Percentiles rank a stretch among this genome's conserved stretches.
These are phyloP conservation scores for Lysiphlebus fabarum DNA, from an alignment of 1,140 invertebrate species.

Conservation along the genomic window DNA sequence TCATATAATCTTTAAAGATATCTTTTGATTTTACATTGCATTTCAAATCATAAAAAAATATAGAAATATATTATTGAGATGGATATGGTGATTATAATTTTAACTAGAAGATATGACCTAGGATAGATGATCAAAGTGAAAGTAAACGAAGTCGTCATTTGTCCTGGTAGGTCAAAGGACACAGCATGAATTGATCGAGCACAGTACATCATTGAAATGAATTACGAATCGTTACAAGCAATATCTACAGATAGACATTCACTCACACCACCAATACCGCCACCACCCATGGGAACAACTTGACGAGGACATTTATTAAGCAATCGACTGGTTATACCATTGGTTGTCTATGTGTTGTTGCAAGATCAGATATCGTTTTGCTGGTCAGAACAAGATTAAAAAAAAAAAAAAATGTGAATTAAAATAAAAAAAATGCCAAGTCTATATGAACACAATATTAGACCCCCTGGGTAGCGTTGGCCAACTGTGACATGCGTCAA, in stretches of 20 bases:
- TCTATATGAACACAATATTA: constrained; percentile 13
- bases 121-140: not conserved
- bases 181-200: constrained; percentile 4
- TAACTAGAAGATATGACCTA: too few relatives aligned
- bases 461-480: constrained; percentile 33
- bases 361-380: constrained; percentile 28
- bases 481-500: constrained; percentile 22
- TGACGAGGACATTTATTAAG: constrained; percentile 11
- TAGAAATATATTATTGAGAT: too few relatives aligned
- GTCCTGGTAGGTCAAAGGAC: constrained; percentile 6
- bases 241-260: too few relatives aligned
- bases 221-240: constrained; percentile 14
- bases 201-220: not conserved
- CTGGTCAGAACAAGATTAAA: not conserved
- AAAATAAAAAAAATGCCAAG: constrained; percentile 25
- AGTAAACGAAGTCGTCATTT: not conserved
- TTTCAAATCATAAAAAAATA: too few relatives aligned
- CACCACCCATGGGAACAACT: not conserved
- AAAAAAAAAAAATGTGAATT: too few relatives aligned
- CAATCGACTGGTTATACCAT: constrained; percentile 1
- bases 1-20: too few relatives aligned
- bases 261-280: too few relatives aligned
- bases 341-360: constrained; percentile 13
- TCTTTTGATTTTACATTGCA: too few relatives aligned
- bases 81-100: too few relatives aligned